These are phyloP conservation scores for Himalopsyche tibetana DNA, from an alignment of 2,888 invertebrate species.

Conservation along the genomic window DNA sequence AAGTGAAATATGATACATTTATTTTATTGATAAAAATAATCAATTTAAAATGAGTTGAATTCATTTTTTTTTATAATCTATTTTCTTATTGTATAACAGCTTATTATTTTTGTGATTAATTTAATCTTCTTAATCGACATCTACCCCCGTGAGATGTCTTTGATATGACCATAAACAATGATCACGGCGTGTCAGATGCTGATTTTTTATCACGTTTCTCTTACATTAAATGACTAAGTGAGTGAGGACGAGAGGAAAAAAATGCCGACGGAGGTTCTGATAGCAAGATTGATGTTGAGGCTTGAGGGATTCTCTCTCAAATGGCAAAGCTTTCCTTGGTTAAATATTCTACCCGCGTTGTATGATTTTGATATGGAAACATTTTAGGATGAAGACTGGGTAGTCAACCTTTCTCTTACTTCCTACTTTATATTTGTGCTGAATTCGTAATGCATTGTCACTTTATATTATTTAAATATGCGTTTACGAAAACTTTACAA, in stretches of 20 bases:
- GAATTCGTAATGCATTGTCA: background rate
- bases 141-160: background rate
- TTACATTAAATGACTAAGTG: constrained; percentile 22
- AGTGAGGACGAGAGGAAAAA: constrained; percentile 46
- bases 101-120: too few species aligned
- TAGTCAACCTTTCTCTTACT: constrained; percentile 14
- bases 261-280: constrained; percentile 30
- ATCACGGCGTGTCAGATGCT: background rate
- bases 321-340: constrained; percentile 2
- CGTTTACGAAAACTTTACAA: too few species aligned
- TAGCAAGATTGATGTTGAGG: constrained; percentile 58
- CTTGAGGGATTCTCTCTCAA: constrained; percentile 50
- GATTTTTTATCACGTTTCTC: constrained; percentile 26
- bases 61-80: too few species aligned
- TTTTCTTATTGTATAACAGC: too few species aligned
- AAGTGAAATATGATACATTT: too few species aligned
- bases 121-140: background rate
- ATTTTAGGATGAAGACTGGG: constrained; percentile 29
- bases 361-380: constrained; percentile 28
- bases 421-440: constrained; percentile 12
- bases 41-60: too few species aligned
- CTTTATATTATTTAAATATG: background rate
- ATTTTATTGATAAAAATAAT: too few species aligned
- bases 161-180: constrained; percentile 18
- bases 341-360: constrained; percentile 55